These are phyloP conservation scores for Himalopsyche anomala DNA, from an alignment of 2,888 invertebrate species.

Conservation along the genomic window DNA sequence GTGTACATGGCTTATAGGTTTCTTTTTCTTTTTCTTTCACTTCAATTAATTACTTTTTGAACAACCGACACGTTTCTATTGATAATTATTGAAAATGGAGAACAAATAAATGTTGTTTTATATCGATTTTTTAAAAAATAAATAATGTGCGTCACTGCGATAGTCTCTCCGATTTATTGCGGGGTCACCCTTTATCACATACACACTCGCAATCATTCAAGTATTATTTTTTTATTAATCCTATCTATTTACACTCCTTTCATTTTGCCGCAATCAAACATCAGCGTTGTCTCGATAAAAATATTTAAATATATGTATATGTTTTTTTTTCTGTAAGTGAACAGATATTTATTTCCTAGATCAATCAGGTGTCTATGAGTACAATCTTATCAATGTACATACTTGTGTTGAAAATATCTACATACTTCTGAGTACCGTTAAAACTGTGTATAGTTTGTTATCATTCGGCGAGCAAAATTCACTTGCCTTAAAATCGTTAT, in stretches of 20 bases:
- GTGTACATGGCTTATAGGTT: too few species aligned
- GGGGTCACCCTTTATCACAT: neutral
- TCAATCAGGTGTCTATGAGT: neutral
- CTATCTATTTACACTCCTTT: constrained; percentile 13
- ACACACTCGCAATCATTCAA: neutral
- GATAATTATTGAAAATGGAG: too few species aligned
- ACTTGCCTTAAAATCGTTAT: too few species aligned
- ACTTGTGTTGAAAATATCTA: neutral
- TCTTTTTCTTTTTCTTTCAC: too few species aligned
- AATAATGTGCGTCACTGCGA: neutral
- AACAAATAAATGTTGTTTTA: too few species aligned
- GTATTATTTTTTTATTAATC: constrained; percentile 29
- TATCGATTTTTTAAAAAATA: neutral
- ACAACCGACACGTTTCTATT: too few species aligned
- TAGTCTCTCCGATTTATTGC: constrained; percentile 3
- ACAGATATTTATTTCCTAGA: neutral
- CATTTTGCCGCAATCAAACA: constrained; percentile 25
- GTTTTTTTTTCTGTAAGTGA: neutral
- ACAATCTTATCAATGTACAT: neutral
- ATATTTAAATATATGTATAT: neutral
- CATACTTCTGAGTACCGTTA: neutral
- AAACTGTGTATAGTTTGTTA: too few species aligned
- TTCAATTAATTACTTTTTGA: too few species aligned
- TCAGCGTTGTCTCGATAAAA: neutral
- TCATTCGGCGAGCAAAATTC: too few species aligned